phyloP scores from a whole-genome alignment of 2,113 vertebrate species.

The Pterocles orientalis region DNA sequence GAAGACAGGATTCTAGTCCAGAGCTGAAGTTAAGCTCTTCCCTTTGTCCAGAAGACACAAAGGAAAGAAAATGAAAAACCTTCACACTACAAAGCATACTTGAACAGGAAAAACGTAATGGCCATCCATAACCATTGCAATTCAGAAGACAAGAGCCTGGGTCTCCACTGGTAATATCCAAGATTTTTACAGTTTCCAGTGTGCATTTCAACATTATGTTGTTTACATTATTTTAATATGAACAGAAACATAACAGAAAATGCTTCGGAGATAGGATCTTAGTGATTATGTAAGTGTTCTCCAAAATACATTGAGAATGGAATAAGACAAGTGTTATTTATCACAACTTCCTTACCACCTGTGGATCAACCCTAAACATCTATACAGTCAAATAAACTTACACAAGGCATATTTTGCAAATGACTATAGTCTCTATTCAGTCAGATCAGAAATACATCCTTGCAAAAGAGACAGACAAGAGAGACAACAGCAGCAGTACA shows the following conservation, averaged over 20 bases:
- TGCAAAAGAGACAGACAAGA: background rate
- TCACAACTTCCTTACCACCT: background rate
- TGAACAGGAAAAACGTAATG: background rate
- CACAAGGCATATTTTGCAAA: background rate
- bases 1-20: background rate
- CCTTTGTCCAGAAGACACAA: background rate
- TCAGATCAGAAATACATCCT: background rate
- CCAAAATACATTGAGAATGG: background rate
- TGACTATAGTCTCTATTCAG: background rate
- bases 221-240: background rate
- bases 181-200: background rate
- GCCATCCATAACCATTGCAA: background rate
- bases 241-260: constrained; percentile 21
- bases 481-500: background rate
- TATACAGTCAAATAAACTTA: background rate
- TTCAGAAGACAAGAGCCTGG: background rate
- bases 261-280: background rate
- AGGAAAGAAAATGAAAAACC: background rate
- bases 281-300: background rate
- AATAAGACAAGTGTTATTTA: background rate
- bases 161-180: background rate
- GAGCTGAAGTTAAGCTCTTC: background rate
- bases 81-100: background rate
- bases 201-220: background rate
- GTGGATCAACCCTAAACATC: background rate